Evolutionary conservation across 92 coral and sea anemone species (phyloP).

Genomic region (Epizoanthus fatuus): DNA sequence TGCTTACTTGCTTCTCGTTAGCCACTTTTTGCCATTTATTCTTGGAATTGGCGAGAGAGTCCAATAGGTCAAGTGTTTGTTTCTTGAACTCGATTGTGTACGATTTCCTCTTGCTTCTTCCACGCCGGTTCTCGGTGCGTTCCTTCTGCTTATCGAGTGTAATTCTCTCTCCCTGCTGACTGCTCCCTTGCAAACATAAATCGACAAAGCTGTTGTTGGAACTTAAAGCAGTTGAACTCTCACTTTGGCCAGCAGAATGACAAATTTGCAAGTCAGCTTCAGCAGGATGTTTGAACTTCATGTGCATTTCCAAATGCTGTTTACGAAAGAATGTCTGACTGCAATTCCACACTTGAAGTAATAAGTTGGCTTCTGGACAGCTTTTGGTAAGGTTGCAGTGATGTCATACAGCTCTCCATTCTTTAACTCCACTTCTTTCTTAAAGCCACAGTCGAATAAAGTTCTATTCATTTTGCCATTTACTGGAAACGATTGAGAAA

Average conservation of each 20-base stretch:
- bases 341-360: constrained; percentile 58
- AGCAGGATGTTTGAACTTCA: constrained; percentile 54
- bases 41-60: constrained; percentile 39
- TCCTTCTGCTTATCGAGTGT: constrained; percentile 56
- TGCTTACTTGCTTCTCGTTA: constrained; percentile 54
- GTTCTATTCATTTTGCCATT: constrained; percentile 24
- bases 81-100: constrained; percentile 49
- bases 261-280: constrained; percentile 56
- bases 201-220: constrained; percentile 50
- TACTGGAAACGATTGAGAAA: constrained; percentile 43
- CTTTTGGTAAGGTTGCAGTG: constrained; percentile 49
- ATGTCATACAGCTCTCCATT: constrained; percentile 43
- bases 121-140: constrained; percentile 50
- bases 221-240: constrained; percentile 58
- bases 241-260: constrained; percentile 61
- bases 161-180: constrained; percentile 34
- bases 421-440: constrained; percentile 17
- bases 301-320: constrained; percentile 70
- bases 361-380: constrained; percentile 51
- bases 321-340: constrained; percentile 61
- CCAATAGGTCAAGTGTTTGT: constrained; percentile 48
- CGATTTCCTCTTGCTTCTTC: constrained; percentile 44
- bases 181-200: constrained; percentile 63
- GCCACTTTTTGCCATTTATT: constrained; percentile 47
- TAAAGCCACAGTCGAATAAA: constrained; percentile 36